Base-by-base conservation (phyloP, 2,888 invertebrate genomes). In the Caenorhabditis wallacei region DNA sequence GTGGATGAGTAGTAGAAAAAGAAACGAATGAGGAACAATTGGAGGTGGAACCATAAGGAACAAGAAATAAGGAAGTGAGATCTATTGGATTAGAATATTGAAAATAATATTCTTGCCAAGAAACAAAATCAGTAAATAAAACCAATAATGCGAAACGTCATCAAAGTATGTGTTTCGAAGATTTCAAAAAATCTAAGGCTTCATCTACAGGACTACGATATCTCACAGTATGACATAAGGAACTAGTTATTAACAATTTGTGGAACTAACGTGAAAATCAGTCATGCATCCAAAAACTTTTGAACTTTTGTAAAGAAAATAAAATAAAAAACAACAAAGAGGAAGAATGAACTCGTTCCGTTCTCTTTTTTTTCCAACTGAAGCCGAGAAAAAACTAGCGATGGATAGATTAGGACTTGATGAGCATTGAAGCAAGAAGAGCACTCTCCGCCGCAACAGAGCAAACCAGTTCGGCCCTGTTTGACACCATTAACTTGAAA, bases 341-440 rank as follows among this genome's bases (percentile, higher is more conserved):
- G 11, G 57, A 72, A 54, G 53, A 37, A 35, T 51, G 74, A 74
- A 74, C 54, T 59, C 40, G 20, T 56, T 66, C 37, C 37, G 35
- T 18, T 11, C 30, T 30, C 13, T 63, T 24, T 51, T 66, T 66
- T 53, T 37, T 61, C 7, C 13, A 37, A 24, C 16, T 4, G 22
- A 26, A 59, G 37, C 54, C 43, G 24, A 48, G 18, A 63, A 72
- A 63, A 61, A 37, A 63, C 53, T 59, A 46, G 51, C 30, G 46
- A 61, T 48, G 46, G 56, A 53, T n/a, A 76, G 61, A 76, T 69
- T 61, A 69, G 76, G 30, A 76, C 69, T 76, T 61, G 76, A 78
- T 78, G 78, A 78, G 69, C 78, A 78, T 37, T 78, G 61, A 69
- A 69, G 69, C 78, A 69, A 24, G 56, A 75, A 57, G 35, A 57